A percentile compares a stretch with the other conserved stretches of the same genome.
phyloP scores from a whole-genome alignment of 2,797 vertebrate species.

The Pipistrellus nathusii region DNA sequence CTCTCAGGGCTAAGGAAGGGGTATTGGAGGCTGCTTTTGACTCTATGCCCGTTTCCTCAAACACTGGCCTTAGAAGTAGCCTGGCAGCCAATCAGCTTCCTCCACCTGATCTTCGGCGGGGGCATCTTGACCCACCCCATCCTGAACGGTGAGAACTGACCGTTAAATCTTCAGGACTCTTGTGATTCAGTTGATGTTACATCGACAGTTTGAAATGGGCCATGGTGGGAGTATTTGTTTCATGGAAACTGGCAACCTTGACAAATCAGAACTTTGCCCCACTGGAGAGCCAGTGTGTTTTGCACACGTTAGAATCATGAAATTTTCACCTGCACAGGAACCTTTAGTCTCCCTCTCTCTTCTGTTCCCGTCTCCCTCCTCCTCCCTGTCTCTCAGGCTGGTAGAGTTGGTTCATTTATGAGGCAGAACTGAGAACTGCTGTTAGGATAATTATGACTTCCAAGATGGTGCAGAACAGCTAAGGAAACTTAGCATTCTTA shows the following conservation, averaged over 20 bases:
- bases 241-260: neutral
- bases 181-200: neutral
- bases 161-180: neutral
- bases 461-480: neutral
- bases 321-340: neutral
- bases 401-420: neutral
- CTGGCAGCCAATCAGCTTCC: neutral
- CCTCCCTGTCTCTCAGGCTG: neutral
- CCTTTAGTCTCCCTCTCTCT: neutral
- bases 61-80: neutral
- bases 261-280: neutral
- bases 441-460: neutral
- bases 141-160: neutral
- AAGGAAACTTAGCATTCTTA: neutral
- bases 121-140: neutral
- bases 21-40: neutral
- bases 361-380: neutral
- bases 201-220: neutral
- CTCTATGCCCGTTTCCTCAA: neutral
- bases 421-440: neutral
- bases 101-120: rapidly evolving
- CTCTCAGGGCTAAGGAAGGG: neutral
- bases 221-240: neutral
- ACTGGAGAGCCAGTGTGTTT: neutral
- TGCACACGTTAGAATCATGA: neutral